Evolutionary conservation across 2,797 vertebrate species (phyloP).

Genomic region (Hipposideros larvatus): DNA sequence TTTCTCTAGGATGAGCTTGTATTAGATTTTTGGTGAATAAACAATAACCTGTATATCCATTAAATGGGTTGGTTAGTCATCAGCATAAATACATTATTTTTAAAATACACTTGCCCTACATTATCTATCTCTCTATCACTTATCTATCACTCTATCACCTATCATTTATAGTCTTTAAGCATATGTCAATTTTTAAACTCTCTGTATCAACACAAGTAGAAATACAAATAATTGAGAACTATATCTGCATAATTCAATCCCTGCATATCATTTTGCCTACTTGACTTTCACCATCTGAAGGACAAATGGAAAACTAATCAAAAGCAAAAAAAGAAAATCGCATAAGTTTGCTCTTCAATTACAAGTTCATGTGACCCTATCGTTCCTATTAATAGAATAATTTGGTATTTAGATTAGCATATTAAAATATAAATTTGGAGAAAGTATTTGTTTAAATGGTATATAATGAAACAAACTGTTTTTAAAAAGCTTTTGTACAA

Average conservation of each 20-base stretch:
- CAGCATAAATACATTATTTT: neutral
- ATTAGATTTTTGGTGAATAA: neutral
- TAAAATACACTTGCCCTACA: neutral
- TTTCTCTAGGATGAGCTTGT: neutral
- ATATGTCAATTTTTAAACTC: neutral
- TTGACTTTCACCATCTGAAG: neutral
- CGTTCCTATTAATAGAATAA: constrained; percentile 33
- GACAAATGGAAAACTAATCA: constrained; percentile 59
- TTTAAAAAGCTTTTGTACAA: constrained; percentile 46
- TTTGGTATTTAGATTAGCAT: constrained; percentile 36
- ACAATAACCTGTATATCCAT: neutral
- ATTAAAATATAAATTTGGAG: constrained; percentile 58
- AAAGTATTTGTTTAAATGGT: constrained; percentile 45
- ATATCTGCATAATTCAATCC: neutral
- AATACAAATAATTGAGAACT: constrained; percentile 32
- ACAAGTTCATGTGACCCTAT: neutral
- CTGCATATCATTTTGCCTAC: neutral
- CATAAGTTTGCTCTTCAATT: constrained; percentile 40
- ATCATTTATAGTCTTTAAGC: neutral
- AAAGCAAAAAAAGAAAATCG: constrained; percentile 12
- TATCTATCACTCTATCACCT: neutral
- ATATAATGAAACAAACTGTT: constrained; percentile 56
- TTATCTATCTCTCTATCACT: neutral
- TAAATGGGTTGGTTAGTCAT: neutral
- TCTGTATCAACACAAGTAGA: neutral